phyloP scores from a whole-genome alignment of 2,797 vertebrate genomes.

The Dryobates pubescens region DNA sequence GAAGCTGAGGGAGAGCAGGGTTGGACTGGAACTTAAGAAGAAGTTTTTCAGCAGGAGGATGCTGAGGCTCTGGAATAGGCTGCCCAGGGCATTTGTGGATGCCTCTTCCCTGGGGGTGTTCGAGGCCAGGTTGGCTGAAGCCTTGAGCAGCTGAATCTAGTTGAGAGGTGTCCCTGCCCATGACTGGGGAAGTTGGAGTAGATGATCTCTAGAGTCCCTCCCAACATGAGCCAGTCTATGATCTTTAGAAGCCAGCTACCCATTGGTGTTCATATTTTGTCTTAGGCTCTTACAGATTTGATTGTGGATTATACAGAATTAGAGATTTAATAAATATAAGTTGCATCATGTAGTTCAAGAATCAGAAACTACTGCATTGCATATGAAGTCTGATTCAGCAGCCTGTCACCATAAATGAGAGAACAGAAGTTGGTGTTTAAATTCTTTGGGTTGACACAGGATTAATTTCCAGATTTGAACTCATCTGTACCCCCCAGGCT shows the following conservation, averaged over 20 bases:
- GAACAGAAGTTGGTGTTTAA: not conserved
- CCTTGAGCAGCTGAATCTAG: too few relatives aligned
- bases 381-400: not conserved
- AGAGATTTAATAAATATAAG: not conserved
- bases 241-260: not conserved
- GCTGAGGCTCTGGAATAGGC: too few relatives aligned
- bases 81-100: too few relatives aligned
- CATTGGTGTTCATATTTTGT: not conserved
- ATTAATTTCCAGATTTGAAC: not conserved
- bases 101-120: too few relatives aligned
- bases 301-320: not conserved
- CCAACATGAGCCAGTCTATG: too few relatives aligned
- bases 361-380: not conserved
- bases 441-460: not conserved
- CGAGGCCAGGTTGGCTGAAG: too few relatives aligned
- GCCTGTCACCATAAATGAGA: not conserved
- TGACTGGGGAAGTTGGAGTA: too few relatives aligned
- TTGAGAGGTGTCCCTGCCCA: too few relatives aligned
- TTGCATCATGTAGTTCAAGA: not conserved
- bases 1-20: too few relatives aligned
- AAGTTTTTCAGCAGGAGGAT: too few relatives aligned
- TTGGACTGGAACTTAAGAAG: too few relatives aligned
- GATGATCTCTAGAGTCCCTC: too few relatives aligned
- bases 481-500: not conserved
- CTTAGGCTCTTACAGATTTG: accelerated